Percentiles rank a stretch among this genome's conserved stretches.
Evolutionary conservation across 1,140 invertebrate species (phyloP).

Genomic region (Vollenhovia emeryi): DNA sequence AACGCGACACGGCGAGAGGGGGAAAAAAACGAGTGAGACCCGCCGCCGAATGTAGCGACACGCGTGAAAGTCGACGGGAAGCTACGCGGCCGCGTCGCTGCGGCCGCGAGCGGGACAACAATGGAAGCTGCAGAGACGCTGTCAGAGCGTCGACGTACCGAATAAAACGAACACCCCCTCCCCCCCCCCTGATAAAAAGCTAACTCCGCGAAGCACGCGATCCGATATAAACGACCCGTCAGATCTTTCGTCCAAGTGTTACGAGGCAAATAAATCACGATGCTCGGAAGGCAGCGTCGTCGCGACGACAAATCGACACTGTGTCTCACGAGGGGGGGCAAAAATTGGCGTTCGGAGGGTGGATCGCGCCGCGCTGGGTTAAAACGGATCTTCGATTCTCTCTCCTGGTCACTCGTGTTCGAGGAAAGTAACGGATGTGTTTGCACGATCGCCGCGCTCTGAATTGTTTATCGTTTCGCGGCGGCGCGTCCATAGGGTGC

Average conservation of each 20-base stretch:
- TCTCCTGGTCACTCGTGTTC: background rate
- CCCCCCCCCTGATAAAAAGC: slow-evolving; percentile 22
- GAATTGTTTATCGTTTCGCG: background rate
- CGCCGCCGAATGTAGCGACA: slow-evolving; percentile 3
- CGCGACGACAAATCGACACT: background rate
- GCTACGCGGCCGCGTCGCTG: background rate
- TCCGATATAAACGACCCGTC: slow-evolving; percentile 37
- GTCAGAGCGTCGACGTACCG: background rate
- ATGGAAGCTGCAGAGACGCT: slow-evolving; percentile 5
- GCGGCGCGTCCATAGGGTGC: too few relatives aligned
- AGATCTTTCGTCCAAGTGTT: slow-evolving; percentile 22
- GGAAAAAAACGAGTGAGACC: too few relatives aligned
- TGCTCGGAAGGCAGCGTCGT: background rate
- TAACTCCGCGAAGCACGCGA: background rate
- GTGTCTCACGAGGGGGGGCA: background rate
- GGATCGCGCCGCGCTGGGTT: background rate
- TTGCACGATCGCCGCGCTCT: background rate
- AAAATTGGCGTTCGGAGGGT: background rate
- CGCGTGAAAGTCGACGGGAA: slow-evolving; percentile 14
- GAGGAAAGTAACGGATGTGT: too few relatives aligned
- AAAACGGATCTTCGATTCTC: background rate
- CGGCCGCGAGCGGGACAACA: slow-evolving; percentile 1
- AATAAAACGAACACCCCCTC: slow-evolving; percentile 33
- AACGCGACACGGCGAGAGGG: slow-evolving; percentile 10
- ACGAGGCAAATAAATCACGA: slow-evolving; percentile 22